These are phyloP conservation scores for Microcebus griseorufus DNA, from an alignment of 2,113 vertebrate genomes.

Conservation along the genomic window DNA sequence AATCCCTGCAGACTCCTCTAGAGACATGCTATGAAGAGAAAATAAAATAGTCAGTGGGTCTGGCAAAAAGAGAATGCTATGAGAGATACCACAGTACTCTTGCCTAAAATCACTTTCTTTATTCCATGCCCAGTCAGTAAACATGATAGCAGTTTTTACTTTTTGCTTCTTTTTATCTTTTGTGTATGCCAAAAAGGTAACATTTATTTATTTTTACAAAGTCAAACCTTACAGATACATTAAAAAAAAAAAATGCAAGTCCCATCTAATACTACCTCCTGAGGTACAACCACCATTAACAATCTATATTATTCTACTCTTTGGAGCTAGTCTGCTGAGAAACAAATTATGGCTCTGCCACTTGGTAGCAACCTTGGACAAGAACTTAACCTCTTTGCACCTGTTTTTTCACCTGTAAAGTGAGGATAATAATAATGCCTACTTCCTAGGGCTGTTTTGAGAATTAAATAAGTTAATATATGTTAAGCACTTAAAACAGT, in stretches of 20 bases:
- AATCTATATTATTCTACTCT: neutral
- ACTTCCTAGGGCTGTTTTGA: neutral
- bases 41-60: neutral
- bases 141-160: neutral
- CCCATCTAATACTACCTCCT: neutral
- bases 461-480: conserved; percentile 5
- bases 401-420: conserved; percentile 10
- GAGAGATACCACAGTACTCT: neutral
- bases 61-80: neutral
- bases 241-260: neutral
- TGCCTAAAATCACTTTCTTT: neutral
- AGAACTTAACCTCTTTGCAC: conserved; percentile 13
- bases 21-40: neutral
- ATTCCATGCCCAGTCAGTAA: neutral
- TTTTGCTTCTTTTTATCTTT: neutral
- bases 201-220: neutral
- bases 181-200: conserved; percentile 10
- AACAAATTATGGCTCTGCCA: conserved; percentile 30
- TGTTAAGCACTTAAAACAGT: neutral
- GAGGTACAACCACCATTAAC: neutral
- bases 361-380: neutral
- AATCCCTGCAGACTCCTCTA: neutral
- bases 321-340: neutral
- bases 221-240: neutral
- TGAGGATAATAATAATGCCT: neutral